Evolutionary conservation across 2,888 invertebrate species (phyloP), one percentile per base, ranked within the genome.

Genomic region (Campopleginae sp.): DNA sequence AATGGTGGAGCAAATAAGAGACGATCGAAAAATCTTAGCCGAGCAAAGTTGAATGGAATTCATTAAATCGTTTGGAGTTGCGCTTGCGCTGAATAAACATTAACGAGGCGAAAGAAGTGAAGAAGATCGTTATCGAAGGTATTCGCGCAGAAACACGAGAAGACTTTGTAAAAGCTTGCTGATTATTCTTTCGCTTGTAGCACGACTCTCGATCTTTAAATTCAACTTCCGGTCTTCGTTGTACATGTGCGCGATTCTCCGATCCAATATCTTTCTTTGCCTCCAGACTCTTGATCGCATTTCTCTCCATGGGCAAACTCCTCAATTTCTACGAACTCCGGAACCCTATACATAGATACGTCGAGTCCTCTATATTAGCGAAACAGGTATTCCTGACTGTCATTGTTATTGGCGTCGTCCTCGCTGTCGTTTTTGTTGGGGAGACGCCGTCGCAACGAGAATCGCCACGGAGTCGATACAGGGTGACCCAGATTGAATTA

Each of bases 141-240:
- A 74, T 83, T 68, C 66, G 38, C 74, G 65, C 68, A 46, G 78
- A 79, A 83, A 79, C 82, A 74, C 78, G 72, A 78, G 79, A 83
- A 61, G 79, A 63, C 42, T 63, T 63, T 74, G 65, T 74, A 44
- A 79, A 83, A 83, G 46, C 78, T 68, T 46, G 17, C 68, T 72
- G 74, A 70, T 82, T 74, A 63, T 70, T 51, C 79, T 61, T 76
- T 27, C 12, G 31, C 68, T 44, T 8, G 31, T 66, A 23, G 10
- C 19, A 14, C 63, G 33, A 31, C 42, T 74, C 10, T 63, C 51
- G 70, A 65, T 70, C 61, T 84, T 54, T 44, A 46, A n/a, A 48
- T 54, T 54, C 70, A n/a, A 71, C 75, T 80, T 80, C 65, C 76
- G 70, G 65, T 70, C 42, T 68, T 44, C 61, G 38, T 61, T 70